Evolutionary conservation across 2,888 invertebrate species (phyloP).

Genomic region (Callosobruchus maculatus): DNA sequence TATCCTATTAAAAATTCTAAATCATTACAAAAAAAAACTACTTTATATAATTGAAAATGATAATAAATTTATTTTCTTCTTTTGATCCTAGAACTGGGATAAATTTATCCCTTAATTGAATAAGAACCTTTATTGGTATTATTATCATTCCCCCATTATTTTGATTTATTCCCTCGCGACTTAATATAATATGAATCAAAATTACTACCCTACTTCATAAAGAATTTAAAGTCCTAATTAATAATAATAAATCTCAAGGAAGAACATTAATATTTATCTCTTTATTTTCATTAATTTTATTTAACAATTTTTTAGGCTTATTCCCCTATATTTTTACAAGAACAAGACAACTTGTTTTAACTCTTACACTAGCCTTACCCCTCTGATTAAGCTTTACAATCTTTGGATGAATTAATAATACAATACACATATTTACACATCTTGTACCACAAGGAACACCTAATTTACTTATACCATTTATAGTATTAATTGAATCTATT

Average conservation of each 20-base stretch:
- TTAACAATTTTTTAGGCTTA: slow-evolving; percentile 67
- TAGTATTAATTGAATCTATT: slow-evolving; percentile 72
- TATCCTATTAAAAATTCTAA: slow-evolving; percentile 24
- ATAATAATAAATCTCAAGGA: slow-evolving; percentile 34
- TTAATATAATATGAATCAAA: slow-evolving; percentile 51
- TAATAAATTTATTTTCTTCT: slow-evolving; percentile 65
- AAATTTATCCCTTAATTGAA: slow-evolving; percentile 58
- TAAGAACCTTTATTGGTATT: slow-evolving; percentile 54
- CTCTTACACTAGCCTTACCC: slow-evolving; percentile 56
- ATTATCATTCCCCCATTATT: slow-evolving; percentile 53
- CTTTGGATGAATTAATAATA: slow-evolving; percentile 61
- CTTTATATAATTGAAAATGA: slow-evolving; percentile 56
- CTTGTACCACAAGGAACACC: slow-evolving; percentile 69
- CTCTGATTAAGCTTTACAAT: slow-evolving; percentile 65
- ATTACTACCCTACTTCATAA: slow-evolving; percentile 51
- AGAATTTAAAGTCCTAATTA: slow-evolving; percentile 59
- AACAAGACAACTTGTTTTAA: slow-evolving; percentile 61
- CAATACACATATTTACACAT: slow-evolving; percentile 63
- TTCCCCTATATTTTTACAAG: slow-evolving; percentile 70
- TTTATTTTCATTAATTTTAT: slow-evolving; percentile 58
- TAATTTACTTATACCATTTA: slow-evolving; percentile 62
- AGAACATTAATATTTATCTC: slow-evolving; percentile 45
- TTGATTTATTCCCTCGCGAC: slow-evolving; percentile 57
- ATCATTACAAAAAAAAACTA: slow-evolving; percentile 38
- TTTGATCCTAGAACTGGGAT: slow-evolving; percentile 61